Conservation (phyloP, 1,140 invertebrate species). For the Habropoda laboriosa region DNA sequence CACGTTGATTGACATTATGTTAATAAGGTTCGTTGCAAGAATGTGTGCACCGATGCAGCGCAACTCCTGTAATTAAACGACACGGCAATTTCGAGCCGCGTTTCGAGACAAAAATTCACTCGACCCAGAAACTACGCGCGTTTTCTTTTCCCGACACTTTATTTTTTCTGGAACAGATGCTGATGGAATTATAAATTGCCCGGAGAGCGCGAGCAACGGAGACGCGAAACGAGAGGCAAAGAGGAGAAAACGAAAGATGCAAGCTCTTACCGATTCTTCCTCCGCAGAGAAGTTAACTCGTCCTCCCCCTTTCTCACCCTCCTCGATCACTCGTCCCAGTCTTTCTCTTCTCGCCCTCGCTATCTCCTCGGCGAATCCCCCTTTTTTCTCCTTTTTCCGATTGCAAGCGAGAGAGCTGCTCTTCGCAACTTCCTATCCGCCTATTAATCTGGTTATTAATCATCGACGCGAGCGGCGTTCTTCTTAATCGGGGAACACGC, state of each 20-base stretch:
- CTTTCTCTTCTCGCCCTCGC: background rate
- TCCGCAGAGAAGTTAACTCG: slow-evolving; percentile 28
- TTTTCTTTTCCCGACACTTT: slow-evolving; percentile 3
- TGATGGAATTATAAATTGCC: slow-evolving; percentile 46
- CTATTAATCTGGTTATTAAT: slow-evolving; percentile 77
- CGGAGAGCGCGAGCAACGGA: background rate
- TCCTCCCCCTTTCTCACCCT: background rate
- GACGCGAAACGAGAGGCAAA: background rate
- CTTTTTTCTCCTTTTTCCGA: background rate
- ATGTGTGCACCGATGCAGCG: background rate
- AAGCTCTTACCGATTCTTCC: slow-evolving; percentile 13
- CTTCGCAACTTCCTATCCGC: slow-evolving; percentile 62
- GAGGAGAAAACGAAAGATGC: slow-evolving; percentile 5
- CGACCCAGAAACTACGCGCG: background rate
- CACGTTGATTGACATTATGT: background rate
- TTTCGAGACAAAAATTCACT: background rate
- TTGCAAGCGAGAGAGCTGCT: slow-evolving; percentile 1
- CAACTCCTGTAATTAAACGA: slow-evolving; percentile 27
- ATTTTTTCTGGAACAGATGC: slow-evolving; percentile 25
- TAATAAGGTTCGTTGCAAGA: background rate
- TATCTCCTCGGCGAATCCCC: background rate
- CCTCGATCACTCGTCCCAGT: background rate
- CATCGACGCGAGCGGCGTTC: slow-evolving; percentile 68
- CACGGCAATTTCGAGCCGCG: background rate
- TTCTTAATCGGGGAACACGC: slow-evolving; percentile 60